Percentiles rank a stretch among this genome's conserved stretches.
Evolutionary conservation across 2,888 invertebrate species (phyloP).

Genomic region (Cryptophagus acutangulus): DNA sequence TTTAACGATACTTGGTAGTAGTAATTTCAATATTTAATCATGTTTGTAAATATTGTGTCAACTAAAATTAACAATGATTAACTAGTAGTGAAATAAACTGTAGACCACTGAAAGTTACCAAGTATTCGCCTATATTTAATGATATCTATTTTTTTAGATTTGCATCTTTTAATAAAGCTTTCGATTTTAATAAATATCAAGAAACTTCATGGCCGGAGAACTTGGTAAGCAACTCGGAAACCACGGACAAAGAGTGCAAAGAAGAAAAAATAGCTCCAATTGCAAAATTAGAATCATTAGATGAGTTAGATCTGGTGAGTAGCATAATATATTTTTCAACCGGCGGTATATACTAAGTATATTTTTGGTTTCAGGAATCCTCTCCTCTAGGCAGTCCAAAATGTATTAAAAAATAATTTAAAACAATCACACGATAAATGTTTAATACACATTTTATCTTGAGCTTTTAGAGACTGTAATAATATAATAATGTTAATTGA

Average conservation of each 20-base stretch:
- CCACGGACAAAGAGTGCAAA: slow-evolving; percentile 34
- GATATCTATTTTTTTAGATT: slow-evolving; percentile 36
- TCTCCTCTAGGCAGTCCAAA: slow-evolving; percentile 39
- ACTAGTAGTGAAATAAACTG: too few species aligned
- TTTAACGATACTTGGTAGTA: too few species aligned
- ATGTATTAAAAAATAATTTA: slow-evolving; percentile 34
- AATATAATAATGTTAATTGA: slow-evolving; percentile 23
- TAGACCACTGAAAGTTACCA: too few species aligned
- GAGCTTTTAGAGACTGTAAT: slow-evolving; percentile 28
- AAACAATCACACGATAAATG: background rate
- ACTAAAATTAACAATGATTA: too few species aligned
- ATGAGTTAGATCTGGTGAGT: slow-evolving; percentile 57
- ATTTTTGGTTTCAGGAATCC: slow-evolving; percentile 33
- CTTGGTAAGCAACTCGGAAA: slow-evolving; percentile 24
- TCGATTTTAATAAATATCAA: slow-evolving; percentile 43
- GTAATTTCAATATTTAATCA: too few species aligned
- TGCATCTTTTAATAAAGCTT: slow-evolving; percentile 47
- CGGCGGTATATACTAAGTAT: background rate
- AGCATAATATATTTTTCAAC: slow-evolving; percentile 1
- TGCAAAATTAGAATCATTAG: slow-evolving; percentile 61
- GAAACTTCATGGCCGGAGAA: slow-evolving; percentile 35
- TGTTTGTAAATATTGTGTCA: too few species aligned
- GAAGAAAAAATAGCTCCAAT: slow-evolving; percentile 54
- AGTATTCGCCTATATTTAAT: too few species aligned
- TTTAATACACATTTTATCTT: background rate